A percentile compares a stretch with the other conserved stretches of the same genome.
phyloP scores from a whole-genome alignment of 2,113 vertebrate species.

The Paradoxurus hermaphroditus region DNA sequence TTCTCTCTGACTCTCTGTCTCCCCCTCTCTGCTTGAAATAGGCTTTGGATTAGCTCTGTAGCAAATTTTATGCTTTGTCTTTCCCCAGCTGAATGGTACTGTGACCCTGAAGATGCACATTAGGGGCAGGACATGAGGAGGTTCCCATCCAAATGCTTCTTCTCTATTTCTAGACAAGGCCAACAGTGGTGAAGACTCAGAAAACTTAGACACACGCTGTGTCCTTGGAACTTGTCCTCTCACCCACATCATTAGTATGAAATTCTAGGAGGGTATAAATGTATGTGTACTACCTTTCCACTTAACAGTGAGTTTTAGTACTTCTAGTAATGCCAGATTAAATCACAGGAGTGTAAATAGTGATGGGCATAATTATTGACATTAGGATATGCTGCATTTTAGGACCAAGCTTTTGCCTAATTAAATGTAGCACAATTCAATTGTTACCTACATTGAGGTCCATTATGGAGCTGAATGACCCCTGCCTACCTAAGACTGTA shows the following conservation, averaged over 20 bases:
- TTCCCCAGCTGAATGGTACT: not conserved
- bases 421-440: conserved; percentile 47
- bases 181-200: not conserved
- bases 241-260: too few relatives aligned
- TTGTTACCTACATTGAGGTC: conserved; percentile 33
- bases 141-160: not conserved
- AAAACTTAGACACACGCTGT: not conserved
- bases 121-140: not conserved
- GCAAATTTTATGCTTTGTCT: not conserved
- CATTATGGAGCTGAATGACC: not conserved
- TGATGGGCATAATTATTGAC: not conserved
- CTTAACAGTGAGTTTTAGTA: not conserved
- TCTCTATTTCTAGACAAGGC: not conserved
- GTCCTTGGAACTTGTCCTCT: not conserved
- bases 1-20: too few relatives aligned
- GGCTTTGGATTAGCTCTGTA: not conserved
- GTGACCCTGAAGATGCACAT: not conserved
- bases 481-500: conserved; percentile 32
- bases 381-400: conserved; percentile 29
- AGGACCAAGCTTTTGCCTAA: conserved; percentile 33
- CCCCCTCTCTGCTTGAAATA: not conserved
- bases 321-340: conserved; percentile 43
- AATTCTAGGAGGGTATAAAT: not conserved
- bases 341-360: conserved; percentile 48
- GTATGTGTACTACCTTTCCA: not conserved